Conservation (phyloP, 2,888 invertebrate species). For the Biston stratarius region DNA sequence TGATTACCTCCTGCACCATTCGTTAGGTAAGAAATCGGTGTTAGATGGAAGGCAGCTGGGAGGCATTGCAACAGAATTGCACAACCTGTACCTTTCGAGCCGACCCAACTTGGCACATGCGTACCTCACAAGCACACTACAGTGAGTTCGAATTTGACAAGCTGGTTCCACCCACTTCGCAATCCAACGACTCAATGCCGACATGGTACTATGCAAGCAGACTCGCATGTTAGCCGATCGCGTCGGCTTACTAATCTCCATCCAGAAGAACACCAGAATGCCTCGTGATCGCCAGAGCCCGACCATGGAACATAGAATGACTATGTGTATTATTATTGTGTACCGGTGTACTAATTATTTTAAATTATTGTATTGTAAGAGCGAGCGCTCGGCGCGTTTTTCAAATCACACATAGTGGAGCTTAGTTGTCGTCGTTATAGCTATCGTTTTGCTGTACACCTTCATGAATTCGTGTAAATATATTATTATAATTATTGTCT, state of each 20-base stretch:
- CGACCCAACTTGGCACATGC: slow-evolving; percentile 31
- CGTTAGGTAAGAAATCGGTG: slow-evolving; percentile 50
- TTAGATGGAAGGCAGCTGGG: slow-evolving; percentile 56
- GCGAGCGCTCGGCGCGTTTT: slow-evolving; percentile 78
- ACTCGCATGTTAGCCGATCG: slow-evolving; percentile 16
- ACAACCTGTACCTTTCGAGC: slow-evolving; percentile 34
- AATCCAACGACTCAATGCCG: not conserved
- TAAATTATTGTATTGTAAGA: slow-evolving; percentile 82
- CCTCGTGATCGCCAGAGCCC: slow-evolving; percentile 56
- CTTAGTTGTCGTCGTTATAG: slow-evolving; percentile 83
- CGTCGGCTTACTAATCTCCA: not conserved
- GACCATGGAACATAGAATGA: slow-evolving; percentile 58
- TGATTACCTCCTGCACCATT: slow-evolving; percentile 64
- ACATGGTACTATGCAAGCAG: not conserved
- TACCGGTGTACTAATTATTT: slow-evolving; percentile 72
- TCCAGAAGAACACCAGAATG: slow-evolving; percentile 31
- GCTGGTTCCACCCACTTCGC: not conserved
- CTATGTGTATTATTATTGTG: slow-evolving; percentile 65
- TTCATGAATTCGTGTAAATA: slow-evolving; percentile 85
- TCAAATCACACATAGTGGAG: slow-evolving; percentile 84
- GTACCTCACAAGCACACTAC: slow-evolving; percentile 22
- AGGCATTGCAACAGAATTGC: slow-evolving; percentile 44
- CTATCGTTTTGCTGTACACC: slow-evolving; percentile 83
- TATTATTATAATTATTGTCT: slow-evolving; percentile 83
- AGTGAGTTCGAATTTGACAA: not conserved